Conservation (phyloP, 2,797 vertebrate species). For the Sebastes vulpes region DNA sequence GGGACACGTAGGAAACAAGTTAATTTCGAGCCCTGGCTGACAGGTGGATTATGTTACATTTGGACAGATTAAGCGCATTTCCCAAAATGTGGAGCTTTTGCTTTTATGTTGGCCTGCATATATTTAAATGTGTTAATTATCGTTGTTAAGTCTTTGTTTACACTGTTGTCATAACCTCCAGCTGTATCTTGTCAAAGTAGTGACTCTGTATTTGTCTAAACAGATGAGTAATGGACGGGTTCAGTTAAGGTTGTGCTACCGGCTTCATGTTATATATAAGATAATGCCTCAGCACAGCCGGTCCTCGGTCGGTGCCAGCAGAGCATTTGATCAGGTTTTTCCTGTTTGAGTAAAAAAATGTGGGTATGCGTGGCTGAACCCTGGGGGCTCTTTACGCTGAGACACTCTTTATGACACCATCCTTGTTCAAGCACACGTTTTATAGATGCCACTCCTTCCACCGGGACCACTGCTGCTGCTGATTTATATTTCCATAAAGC, state of each 20-base stretch:
- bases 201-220: not conserved
- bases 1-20: no score
- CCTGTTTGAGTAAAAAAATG: constrained; percentile 26
- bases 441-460: constrained; percentile 54
- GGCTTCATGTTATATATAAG: not conserved
- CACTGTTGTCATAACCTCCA: not conserved
- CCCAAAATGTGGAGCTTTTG: not conserved
- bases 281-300: not conserved
- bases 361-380: constrained; percentile 10
- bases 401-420: constrained; percentile 55
- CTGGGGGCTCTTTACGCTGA: constrained; percentile 27
- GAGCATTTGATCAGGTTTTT: constrained; percentile 31
- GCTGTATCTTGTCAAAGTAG: not conserved
- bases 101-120: not conserved
- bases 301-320: not conserved
- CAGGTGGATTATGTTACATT: no score
- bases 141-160: not conserved
- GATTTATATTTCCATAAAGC: constrained; percentile 74
- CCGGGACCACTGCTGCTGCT: constrained; percentile 34
- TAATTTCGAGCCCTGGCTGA: no score
- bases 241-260: not conserved
- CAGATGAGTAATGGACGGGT: not conserved
- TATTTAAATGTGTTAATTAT: not conserved
- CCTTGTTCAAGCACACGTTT: constrained; percentile 63
- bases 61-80: no score